Evolutionary conservation across 2,888 invertebrate species (phyloP), one percentile per base, ranked within the genome.

Genomic region (Xylota sylvarum): DNA sequence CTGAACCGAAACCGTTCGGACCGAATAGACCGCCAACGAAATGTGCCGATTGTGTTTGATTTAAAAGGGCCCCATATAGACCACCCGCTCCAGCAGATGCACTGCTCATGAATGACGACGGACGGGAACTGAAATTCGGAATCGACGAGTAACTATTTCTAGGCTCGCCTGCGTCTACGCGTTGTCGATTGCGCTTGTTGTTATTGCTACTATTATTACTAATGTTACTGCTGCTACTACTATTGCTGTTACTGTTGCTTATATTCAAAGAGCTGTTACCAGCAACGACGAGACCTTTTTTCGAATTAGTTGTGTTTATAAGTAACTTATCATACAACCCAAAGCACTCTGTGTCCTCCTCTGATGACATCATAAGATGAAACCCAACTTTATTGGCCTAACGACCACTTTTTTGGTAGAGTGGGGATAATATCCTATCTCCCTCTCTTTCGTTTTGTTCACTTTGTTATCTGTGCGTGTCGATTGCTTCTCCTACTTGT

Each of bases 151-250:
- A 97, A 93, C 97, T 96, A 95, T 97, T 97, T 94, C 97, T 96
- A 94, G 97, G 96, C 94, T 98, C 97, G 92, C 97, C 97, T 94
- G 97, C 97, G 96, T 97, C 97, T 94, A 97, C 97, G 94, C 97
- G 96, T 95, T 97, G 97, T 95, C 97, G 96, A 94, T 96, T 97
- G 94, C 97, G 96, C 94, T 97, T 97, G 94, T 96, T 95, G 32
- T 72, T 79, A 46, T 73, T 70, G 55, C 62, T 88, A 73, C 64
- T 88, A 73, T 82, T 83, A 67, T 50, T 84, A 73, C 73, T 79
- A 48, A 67, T 76, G 32, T 70, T 81, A 81, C 85, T 85, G 73
- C 86, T 87, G 82, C 74, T 79, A 58, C 78, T 88, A 74, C 82
- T 88, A 78, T 86, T 88, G 65, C 67, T 85, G n/a, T 79, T 84